Base-by-base conservation (phyloP, 2,888 invertebrate species). In the Rhodophaea formosa region DNA sequence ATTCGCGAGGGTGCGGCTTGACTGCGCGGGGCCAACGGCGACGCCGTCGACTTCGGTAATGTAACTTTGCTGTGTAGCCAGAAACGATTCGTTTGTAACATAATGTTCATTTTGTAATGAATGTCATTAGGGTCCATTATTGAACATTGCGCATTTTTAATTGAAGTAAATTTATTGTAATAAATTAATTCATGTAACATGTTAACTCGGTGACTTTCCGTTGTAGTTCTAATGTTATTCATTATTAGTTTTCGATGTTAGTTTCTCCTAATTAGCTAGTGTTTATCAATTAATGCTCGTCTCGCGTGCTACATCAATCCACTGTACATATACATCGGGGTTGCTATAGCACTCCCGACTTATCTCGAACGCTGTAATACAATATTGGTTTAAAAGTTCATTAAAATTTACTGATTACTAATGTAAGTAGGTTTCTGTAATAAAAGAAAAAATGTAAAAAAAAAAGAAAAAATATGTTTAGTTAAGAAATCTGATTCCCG, bases 161-260 rank as follows among this genome's bases (percentile, higher is more conserved):
- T 57, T 47, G 51, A 57, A 55, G 53, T 61, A 56, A 60, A 60
- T 57, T 57, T 54, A 62, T 56, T 46, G 55, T 58, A 61, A 61
- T 60, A 55, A 60, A 62, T 61, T 54, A 54, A 59, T 61, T 57
- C 61, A 60, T 59, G 42, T 49, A 56, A 56, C 56, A 56, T 17
- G 15, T 54, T 29, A 47, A 56, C 56, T 56, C 46, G 35, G 32
- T 16, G 16, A 39, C 17, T 35, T 35, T 55, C 32, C 32, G 54
- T 55, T 60, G 51, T 62, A 62, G 62, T 43, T 56, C 16, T 62
- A 60, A 62, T 62, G 59, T 69, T 65, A 69, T 67, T 68, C 77
- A 75, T 75, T 74, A 77, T 79, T 79, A 79, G 74, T 83, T 84
- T 82, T 84, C 68, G 77, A 84, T 84, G 82, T 84, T 84, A 86